Evolutionary conservation across 1,140 invertebrate species (phyloP).

Genomic region (Platorchestia sp.): DNA sequence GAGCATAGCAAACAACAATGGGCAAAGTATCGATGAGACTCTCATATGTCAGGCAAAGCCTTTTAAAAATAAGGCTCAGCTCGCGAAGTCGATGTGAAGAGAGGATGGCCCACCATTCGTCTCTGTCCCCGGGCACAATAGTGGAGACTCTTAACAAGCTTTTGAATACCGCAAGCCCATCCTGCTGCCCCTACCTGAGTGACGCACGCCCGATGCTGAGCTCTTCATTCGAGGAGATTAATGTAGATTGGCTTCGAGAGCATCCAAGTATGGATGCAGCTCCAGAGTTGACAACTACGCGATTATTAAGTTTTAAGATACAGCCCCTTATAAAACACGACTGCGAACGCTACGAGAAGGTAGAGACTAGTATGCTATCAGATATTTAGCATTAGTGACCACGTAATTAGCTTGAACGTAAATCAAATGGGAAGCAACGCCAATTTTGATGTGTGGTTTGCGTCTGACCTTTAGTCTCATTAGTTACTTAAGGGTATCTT

Average conservation of each 20-base stretch:
- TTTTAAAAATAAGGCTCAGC: neutral
- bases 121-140: slow-evolving; percentile 11
- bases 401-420: too few relatives aligned
- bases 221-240: neutral
- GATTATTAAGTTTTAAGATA: neutral
- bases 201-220: neutral
- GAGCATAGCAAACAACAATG: neutral
- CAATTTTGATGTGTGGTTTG: neutral
- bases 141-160: neutral
- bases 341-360: too few relatives aligned
- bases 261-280: neutral
- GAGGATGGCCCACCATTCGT: neutral
- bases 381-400: too few relatives aligned
- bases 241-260: neutral
- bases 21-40: neutral
- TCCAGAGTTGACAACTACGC: neutral
- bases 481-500: neutral
- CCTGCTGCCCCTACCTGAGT: neutral
- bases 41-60: neutral
- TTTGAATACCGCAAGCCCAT: neutral
- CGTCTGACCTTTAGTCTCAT: neutral
- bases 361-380: too few relatives aligned
- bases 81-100: neutral
- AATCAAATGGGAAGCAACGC: neutral
- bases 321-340: too few relatives aligned